Conservation (phyloP, 2,888 invertebrate genomes). For the Arge pagana region DNA sequence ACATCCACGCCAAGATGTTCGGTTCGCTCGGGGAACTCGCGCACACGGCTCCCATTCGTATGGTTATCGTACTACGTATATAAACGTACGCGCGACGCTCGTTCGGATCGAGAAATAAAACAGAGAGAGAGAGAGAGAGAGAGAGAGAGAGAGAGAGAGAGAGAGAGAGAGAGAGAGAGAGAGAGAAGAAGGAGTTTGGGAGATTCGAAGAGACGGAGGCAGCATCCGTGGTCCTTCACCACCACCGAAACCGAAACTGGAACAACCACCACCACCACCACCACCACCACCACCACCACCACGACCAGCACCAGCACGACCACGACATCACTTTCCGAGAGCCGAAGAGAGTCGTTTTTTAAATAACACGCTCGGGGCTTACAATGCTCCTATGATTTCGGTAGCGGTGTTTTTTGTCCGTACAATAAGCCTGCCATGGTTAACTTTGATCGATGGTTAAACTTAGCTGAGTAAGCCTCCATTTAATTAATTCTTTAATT, state of each 20-base stretch:
- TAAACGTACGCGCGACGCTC: no score
- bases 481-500: slow-evolving; percentile 57
- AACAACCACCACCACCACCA: no score
- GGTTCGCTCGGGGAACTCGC: slow-evolving; percentile 9
- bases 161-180: not conserved
- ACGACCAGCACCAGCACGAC: no score
- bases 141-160: not conserved
- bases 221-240: no score
- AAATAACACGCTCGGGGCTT: slow-evolving; percentile 31
- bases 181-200: not conserved
- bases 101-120: no score
- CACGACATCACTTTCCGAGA: not conserved
- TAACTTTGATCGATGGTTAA: slow-evolving; percentile 49
- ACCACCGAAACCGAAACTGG: no score
- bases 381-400: slow-evolving; percentile 50
- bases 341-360: slow-evolving; percentile 27
- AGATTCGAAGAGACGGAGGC: slow-evolving; percentile 1
- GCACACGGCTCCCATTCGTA: slow-evolving; percentile 23
- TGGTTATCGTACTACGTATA: no score
- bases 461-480: slow-evolving; percentile 56
- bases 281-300: no score
- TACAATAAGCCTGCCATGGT: slow-evolving; percentile 44
- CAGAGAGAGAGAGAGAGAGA: no score
- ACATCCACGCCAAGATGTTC: slow-evolving; percentile 8
- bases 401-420: slow-evolving; percentile 50